Base-by-base conservation (phyloP, 2,797 vertebrate genomes). In the Bradypodion ventrale region DNA sequence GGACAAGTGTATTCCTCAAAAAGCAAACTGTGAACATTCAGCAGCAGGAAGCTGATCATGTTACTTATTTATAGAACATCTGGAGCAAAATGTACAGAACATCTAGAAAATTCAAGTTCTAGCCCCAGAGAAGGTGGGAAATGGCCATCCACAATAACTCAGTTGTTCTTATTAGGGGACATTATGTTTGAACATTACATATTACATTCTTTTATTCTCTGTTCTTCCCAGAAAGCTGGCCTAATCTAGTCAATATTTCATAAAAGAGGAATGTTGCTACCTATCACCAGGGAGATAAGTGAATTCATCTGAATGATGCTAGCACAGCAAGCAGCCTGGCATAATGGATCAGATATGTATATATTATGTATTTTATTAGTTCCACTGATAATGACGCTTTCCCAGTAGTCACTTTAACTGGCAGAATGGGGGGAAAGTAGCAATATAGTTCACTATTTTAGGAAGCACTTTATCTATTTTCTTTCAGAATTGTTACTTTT, bases 31-130 rank as follows among this genome's bases (percentile, higher is more conserved):
- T 25, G 77, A 56, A 1, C 15, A 62, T 40, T 40, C n/a, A 77
- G 80, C 66, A 75, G 63, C 44, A 63, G 72, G 16, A 81, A 86
- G 59, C 74, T 42, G 52, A 75, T 78, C 16, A 0, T 40, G 79
- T 83, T 75, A 21, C 72, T 69, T n/a, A 40, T 40, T n/a, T 42
- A 75, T 68, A 37, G 40, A 72, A 65, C 25, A 10, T 72, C 62
- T 77, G 76, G 60, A 84, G 29, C 40, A 86, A 78, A 32, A 77
- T 68, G 46, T 46, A 46, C 46, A 46, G 46, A 46, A 49, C 3
- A 13, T 49, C 46, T 49, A 49, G 49, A 49, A 49, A 49, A 49
- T 63, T 66, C 80, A 79, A 60, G 27, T 73, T 70, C 83, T 84
- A 7, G 63, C 46, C 25, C 15, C 80, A 27, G 44, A 79, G 35